These are phyloP conservation scores for Dendrocincla tyrannina DNA, from an alignment of 2,797 vertebrate genomes.

Conservation along the genomic window DNA sequence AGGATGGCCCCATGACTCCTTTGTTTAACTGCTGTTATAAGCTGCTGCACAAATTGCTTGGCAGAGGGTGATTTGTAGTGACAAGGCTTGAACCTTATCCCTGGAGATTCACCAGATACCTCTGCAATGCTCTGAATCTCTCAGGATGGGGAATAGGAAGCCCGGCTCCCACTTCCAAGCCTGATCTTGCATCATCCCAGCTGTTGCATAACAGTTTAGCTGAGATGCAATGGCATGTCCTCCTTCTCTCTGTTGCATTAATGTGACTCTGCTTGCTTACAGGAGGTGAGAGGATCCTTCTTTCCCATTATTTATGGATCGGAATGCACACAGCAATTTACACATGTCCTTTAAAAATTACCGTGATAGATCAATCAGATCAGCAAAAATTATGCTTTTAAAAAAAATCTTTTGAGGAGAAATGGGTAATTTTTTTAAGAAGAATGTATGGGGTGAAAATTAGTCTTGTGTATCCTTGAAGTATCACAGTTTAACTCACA, in stretches of 20 bases:
- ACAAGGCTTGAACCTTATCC: conserved; percentile 74
- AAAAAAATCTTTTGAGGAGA: background rate
- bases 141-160: conserved; percentile 55
- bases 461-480: background rate
- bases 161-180: conserved; percentile 50
- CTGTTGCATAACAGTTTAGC: conserved; percentile 41
- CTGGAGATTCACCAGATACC: conserved; percentile 73
- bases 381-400: background rate
- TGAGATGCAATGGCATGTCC: background rate
- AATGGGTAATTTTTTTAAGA: background rate
- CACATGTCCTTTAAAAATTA: background rate
- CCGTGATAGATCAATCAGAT: background rate
- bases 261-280: background rate
- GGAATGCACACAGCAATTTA: background rate
- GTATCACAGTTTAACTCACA: background rate
- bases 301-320: background rate
- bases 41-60: conserved; percentile 69
- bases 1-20: conserved; percentile 61
- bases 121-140: conserved; percentile 66
- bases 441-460: background rate
- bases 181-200: conserved; percentile 49
- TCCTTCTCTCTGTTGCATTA: background rate
- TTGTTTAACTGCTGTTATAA: conserved; percentile 77
- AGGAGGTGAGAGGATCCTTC: background rate
- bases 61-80: conserved; percentile 78